phyloP scores from a whole-genome alignment of 2,888 invertebrate species.

The Ditula angustiorana region DNA sequence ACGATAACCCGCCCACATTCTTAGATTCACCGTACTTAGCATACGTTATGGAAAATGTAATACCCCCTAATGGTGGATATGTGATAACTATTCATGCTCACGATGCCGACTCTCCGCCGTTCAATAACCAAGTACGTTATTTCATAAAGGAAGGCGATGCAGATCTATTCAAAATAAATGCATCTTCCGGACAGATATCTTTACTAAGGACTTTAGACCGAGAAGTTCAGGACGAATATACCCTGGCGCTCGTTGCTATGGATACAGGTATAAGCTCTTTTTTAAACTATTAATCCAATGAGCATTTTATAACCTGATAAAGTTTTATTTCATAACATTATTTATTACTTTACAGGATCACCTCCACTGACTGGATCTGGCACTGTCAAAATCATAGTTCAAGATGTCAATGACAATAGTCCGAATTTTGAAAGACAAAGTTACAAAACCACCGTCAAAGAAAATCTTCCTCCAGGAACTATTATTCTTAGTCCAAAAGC shows the following conservation, averaged over 20 bases:
- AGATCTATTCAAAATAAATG: slow-evolving; percentile 96
- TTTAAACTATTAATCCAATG: not conserved
- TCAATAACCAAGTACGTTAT: slow-evolving; percentile 96
- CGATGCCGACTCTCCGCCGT: slow-evolving; percentile 96
- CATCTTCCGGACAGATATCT: slow-evolving; percentile 95
- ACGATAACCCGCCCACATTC: slow-evolving; percentile 97
- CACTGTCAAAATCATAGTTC: slow-evolving; percentile 94
- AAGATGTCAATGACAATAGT: slow-evolving; percentile 97
- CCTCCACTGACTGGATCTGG: slow-evolving; percentile 97
- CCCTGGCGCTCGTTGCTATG: slow-evolving; percentile 95
- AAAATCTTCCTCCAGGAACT: slow-evolving; percentile 93
- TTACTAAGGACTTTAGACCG: slow-evolving; percentile 93
- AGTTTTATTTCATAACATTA: not conserved
- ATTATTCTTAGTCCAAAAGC: slow-evolving; percentile 92
- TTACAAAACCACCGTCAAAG: slow-evolving; percentile 91
- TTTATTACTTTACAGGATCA: slow-evolving; percentile 88
- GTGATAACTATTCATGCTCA: slow-evolving; percentile 94
- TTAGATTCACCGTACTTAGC: slow-evolving; percentile 97
- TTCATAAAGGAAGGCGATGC: slow-evolving; percentile 97
- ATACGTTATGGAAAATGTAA: slow-evolving; percentile 96
- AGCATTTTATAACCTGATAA: too few species aligned
- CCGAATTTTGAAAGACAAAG: slow-evolving; percentile 94
- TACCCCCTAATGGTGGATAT: slow-evolving; percentile 92
- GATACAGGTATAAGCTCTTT: slow-evolving; percentile 91
- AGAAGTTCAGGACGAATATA: slow-evolving; percentile 93